Evolutionary conservation across 1,140 invertebrate genomes (phyloP).

Genomic region (Proctacanthus coquilletti): DNA sequence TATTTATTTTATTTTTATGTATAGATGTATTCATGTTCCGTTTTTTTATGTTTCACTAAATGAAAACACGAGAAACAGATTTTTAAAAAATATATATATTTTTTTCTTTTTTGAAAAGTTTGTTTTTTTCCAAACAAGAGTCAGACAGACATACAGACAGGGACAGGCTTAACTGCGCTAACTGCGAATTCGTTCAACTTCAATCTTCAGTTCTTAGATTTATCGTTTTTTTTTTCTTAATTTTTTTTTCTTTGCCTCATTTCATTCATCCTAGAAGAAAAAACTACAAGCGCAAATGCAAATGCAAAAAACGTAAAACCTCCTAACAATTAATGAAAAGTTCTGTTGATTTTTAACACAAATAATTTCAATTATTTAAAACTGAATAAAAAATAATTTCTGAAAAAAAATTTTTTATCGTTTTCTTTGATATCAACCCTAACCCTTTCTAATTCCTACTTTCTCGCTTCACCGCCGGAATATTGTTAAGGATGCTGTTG

Average conservation of each 20-base stretch:
- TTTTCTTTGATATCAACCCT: no score
- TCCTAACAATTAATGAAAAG: not conserved
- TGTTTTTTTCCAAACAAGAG: constrained; percentile 1
- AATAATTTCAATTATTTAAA: constrained; percentile 2
- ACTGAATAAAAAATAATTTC: not conserved
- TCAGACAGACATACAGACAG: no score
- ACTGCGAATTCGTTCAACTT: no score
- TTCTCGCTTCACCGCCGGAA: no score
- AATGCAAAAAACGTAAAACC: constrained; percentile 9
- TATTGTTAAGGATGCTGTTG: no score
- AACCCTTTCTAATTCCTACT: no score
- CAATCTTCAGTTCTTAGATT: constrained; percentile 1
- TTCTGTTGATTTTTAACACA: constrained; percentile 2
- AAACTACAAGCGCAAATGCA: not conserved
- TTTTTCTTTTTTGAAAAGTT: constrained; percentile 8
- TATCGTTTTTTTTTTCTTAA: constrained; percentile 6
- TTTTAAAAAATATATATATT: constrained; percentile 24
- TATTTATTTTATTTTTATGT: constrained; percentile 6
- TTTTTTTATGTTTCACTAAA: constrained; percentile 1
- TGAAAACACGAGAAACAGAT: no score
- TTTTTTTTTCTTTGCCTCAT: constrained; percentile 13
- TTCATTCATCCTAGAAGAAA: constrained; percentile 13
- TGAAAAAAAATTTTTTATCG: constrained; percentile 1
- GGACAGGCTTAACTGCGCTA: no score
- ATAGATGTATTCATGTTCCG: constrained; percentile 5